These are phyloP conservation scores for Archocentrus centrarchus DNA, from an alignment of 2,113 vertebrate species.

Conservation along the genomic window DNA sequence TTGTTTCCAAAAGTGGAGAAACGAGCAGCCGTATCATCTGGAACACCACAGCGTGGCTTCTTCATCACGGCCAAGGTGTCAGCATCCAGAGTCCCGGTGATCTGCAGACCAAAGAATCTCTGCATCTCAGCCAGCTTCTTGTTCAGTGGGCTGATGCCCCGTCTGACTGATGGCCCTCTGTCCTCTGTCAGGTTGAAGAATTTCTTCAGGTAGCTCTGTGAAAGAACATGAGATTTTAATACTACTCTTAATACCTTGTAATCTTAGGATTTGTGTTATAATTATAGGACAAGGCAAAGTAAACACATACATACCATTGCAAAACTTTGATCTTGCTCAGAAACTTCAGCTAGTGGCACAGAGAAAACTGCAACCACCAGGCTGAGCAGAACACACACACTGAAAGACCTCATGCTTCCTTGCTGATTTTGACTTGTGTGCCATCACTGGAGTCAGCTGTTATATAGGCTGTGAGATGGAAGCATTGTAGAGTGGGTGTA, in stretches of 20 bases:
- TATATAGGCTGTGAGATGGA: constrained; percentile 51
- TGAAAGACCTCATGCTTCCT: constrained; percentile 60
- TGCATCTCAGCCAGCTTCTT: constrained; percentile 88
- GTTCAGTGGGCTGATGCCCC: neutral
- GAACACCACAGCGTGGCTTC: constrained; percentile 85
- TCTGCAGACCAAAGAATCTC: constrained; percentile 81
- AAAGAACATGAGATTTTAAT: neutral
- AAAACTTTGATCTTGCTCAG: constrained; percentile 41
- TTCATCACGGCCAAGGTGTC: constrained; percentile 83
- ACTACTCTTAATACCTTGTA: neutral
- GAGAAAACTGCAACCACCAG: constrained; percentile 44
- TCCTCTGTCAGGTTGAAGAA: constrained; percentile 77
- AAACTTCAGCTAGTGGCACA: constrained; percentile 27
- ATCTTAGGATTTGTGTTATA: neutral
- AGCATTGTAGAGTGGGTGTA: neutral
- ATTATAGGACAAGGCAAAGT: neutral
- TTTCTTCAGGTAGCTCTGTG: constrained; percentile 75
- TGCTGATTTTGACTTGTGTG: neutral
- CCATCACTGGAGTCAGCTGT: constrained; percentile 1
- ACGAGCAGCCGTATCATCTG: constrained; percentile 70
- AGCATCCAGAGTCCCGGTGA: constrained; percentile 81
- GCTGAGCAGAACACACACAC: constrained; percentile 46
- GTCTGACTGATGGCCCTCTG: neutral
- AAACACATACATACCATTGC: constrained; percentile 59
- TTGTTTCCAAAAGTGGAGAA: constrained; percentile 74